Evolutionary conservation across 2,888 invertebrate species (phyloP), one percentile per base, ranked within the genome.

Genomic region (Latheticus oryzae): DNA sequence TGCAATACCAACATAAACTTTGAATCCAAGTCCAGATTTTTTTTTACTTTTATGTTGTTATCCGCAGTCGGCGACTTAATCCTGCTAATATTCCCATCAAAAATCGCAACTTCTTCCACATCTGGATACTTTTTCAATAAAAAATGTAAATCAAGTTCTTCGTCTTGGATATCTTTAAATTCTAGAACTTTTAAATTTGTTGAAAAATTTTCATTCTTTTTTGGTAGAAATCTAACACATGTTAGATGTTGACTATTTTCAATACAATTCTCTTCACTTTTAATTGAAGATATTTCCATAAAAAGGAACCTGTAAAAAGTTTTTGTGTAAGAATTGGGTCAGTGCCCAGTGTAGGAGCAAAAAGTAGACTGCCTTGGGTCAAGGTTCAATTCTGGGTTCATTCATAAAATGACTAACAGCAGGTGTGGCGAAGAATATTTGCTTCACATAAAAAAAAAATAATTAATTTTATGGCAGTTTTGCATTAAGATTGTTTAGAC

Each of bases 131-230:
- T 61, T 7, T 48, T 11, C 0, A 64, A 17, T 3, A 69, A 35
- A 21, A 26, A 51, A 37, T 63, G 57, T 2, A 71, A 53, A 37
- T 68, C 60, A 0, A 68, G 13, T 9, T 38, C 47, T 7, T 58
- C 43, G 17, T 43, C 45, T 12, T 61, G 51, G 8, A 64, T 61
- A 12, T 62, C 43, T 1, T 24, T 19, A 4, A 64, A 24, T 86
- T 87, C 9, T 86, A 86, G 5, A 67, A 69, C 21, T 83, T 78
- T 43, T 5, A 57, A 11, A n/a, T 50, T 16, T 17, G 5, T 9
- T 12, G 37, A 21, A 28, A 30, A 38, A 5, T 43, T 24, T 19
- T 42, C 8, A 2, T 5, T 35, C 1, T 12, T 4, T 9, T 13
- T n/a, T n/a, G 40, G 32, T 15, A 51, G 17, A 13, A 30, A 28